Base-by-base conservation (phyloP, 2,797 vertebrate species). In the Amphiprion clarkii region DNA sequence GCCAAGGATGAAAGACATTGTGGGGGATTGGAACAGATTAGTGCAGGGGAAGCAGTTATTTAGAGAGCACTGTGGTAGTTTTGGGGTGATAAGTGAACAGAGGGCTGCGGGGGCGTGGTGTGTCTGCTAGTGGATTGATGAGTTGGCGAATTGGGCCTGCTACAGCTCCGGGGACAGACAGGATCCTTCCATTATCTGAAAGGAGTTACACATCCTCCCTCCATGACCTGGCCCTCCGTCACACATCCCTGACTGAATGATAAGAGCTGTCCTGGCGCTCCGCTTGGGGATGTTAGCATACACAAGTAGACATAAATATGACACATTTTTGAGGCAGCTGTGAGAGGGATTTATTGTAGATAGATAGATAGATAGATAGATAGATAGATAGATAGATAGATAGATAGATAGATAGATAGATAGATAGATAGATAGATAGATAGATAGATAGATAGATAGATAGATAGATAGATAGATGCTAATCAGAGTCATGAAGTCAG, bases 151-250 rank as follows among this genome's bases (percentile, higher is more conserved):
- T 76, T 61, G 77, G 74, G 63, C 67, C 59, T 25, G 81, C 71
- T 74, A 49, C 40, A 21, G 74, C 65, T 14, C 76, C 25, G 19
- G 74, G 57, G 57, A 52, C 68, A 90, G 84, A 87, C 87, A 86
- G 86, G 83, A 86, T 77, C 82, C 75, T 54, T 79, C 78, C 82
- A 90, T 92, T 92, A 92, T 90, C 85, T 88, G 71, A 86, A 89
- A 90, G 83, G 75, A 89, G 74, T 89, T 78, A 80, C 84, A 78
- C 6, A 40, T 70, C 81, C 76, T 82, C 79, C 85, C 72, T 49
- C 66, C 8, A n/a, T 52, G 25, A 40, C 14, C 62, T 67, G 59
- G 17, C 23, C 61, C 27, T 25, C 61, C 57, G 56, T 84, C 80
- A 67, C 84, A 79, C 36, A 51, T 14, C 71, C 67, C 42, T 46